Percentiles rank a stretch among this genome's conserved stretches.
Conservation (phyloP, 2,797 vertebrate species). For the Leptoclinus maculatus region DNA sequence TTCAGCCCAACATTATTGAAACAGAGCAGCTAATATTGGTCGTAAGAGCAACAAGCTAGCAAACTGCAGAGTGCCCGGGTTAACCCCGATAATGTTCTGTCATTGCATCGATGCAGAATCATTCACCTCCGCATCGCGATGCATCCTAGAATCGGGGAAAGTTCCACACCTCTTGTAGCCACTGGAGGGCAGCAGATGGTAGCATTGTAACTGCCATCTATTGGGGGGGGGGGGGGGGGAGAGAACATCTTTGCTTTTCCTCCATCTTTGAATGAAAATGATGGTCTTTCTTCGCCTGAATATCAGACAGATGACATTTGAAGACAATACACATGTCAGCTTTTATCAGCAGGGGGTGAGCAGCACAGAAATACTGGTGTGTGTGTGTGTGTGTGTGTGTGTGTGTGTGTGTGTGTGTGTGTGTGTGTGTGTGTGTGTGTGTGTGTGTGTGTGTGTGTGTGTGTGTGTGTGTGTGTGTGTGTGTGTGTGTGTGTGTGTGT, state of each 20-base stretch:
- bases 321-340: not conserved
- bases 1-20: no score
- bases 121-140: not conserved
- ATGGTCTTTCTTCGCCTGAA: not conserved
- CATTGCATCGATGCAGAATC: not conserved
- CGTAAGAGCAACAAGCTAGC: no score
- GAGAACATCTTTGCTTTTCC: not conserved
- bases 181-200: conserved; percentile 59
- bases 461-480: not conserved
- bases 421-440: not conserved
- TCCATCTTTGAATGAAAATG: not conserved
- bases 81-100: not conserved
- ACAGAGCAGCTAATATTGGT: no score
- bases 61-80: no score
- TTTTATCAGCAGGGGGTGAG: conserved; percentile 5
- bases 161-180: conserved; percentile 11
- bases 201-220: not conserved
- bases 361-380: not conserved
- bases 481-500: conserved; percentile 7
- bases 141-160: not conserved
- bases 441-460: no score
- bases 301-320: conserved; percentile 13
- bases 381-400: conserved; percentile 13
- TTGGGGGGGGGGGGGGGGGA: no score
- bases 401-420: conserved; percentile 6